Evolutionary conservation across 2,113 vertebrate genomes (phyloP).

Genomic region (Turnix velox): DNA sequence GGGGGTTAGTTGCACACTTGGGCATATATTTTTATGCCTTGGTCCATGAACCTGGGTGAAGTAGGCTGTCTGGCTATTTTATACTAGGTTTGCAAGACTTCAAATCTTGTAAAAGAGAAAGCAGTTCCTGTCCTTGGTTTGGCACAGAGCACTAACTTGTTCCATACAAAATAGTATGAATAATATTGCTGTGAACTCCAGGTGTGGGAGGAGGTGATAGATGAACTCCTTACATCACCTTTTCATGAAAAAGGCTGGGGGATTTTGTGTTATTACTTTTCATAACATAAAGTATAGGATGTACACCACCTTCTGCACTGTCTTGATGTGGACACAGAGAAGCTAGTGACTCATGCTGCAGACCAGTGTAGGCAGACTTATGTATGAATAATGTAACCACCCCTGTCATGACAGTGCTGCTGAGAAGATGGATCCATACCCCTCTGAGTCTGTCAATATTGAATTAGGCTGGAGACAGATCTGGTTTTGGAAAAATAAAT

Average conservation of each 20-base stretch:
- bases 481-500: not conserved
- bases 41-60: not conserved
- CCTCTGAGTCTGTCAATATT: not conserved
- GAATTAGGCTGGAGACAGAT: not conserved
- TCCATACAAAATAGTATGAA: not conserved
- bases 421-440: not conserved
- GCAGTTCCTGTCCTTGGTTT: not conserved
- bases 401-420: not conserved
- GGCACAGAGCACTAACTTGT: not conserved
- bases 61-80: not conserved
- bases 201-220: not conserved
- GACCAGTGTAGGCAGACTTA: not conserved
- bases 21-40: not conserved
- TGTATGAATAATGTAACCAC: not conserved
- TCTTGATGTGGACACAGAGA: too few relatives aligned
- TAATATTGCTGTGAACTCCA: not conserved
- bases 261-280: not conserved
- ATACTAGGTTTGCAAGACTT: not conserved
- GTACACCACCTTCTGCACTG: not conserved
- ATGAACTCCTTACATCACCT: not conserved
- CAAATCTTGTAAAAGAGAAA: not conserved
- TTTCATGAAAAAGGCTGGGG: not conserved
- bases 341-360: not conserved
- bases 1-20: not conserved
- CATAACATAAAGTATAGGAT: fast-evolving